Evolutionary conservation across 2,888 invertebrate genomes (phyloP).

Genomic region (Malacosoma neustria): DNA sequence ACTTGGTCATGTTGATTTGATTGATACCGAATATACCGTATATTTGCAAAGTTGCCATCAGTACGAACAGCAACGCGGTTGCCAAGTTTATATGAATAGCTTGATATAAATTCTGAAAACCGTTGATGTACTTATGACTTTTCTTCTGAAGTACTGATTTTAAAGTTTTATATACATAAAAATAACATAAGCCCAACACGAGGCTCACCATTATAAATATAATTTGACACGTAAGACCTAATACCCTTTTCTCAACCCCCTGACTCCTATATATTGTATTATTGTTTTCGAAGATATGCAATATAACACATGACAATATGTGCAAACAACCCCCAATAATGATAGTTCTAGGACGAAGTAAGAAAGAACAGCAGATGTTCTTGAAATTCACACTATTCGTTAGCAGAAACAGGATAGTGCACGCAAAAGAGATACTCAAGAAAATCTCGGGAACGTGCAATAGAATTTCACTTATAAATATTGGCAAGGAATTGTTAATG

Average conservation of each 20-base stretch:
- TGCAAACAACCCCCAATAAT: conserved; percentile 86
- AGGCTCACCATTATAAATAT: conserved; percentile 90
- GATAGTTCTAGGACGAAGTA: conserved; percentile 86
- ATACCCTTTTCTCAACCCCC: conserved; percentile 73
- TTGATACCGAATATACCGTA: conserved; percentile 79
- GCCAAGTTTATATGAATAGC: conserved; percentile 93
- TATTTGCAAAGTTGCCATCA: conserved; percentile 88
- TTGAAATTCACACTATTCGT: conserved; percentile 86
- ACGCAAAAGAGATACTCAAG: conserved; percentile 91
- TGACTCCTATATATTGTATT: conserved; percentile 62
- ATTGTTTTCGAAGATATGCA: conserved; percentile 84
- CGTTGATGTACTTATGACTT: conserved; percentile 85
- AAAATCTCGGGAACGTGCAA: conserved; percentile 91
- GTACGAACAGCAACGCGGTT: conserved; percentile 87
- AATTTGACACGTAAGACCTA: conserved; percentile 87
- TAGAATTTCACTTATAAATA: conserved; percentile 86
- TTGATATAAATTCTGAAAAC: conserved; percentile 86
- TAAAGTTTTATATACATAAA: conserved; percentile 87
- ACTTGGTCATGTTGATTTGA: conserved; percentile 76
- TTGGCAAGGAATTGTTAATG: conserved; percentile 85
- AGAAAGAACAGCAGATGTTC: conserved; percentile 78
- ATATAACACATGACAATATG: conserved; percentile 84
- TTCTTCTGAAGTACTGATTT: conserved; percentile 84
- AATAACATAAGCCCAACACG: conserved; percentile 87
- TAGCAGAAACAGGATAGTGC: conserved; percentile 88